These are phyloP conservation scores for Andrena fulva DNA, from an alignment of 2,888 invertebrate species.

Conservation along the genomic window DNA sequence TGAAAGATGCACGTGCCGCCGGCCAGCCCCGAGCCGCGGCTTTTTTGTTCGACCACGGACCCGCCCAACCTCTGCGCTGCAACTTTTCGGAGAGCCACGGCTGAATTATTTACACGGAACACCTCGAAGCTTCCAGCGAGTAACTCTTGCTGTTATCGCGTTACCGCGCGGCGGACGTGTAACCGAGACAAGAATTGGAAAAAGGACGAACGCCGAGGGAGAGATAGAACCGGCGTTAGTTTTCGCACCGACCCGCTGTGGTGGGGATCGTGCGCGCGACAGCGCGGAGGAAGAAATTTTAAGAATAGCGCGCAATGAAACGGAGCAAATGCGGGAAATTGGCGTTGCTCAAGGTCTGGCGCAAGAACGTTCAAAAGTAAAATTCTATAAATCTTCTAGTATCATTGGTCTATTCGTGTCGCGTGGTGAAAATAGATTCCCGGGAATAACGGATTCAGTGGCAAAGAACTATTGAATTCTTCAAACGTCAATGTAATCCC, in stretches of 20 bases:
- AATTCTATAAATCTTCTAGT: too few relatives aligned
- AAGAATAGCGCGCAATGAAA: not conserved
- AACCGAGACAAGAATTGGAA: slow-evolving; percentile 39
- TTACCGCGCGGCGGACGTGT: slow-evolving; percentile 53
- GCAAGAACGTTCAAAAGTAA: not conserved
- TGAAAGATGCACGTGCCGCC: slow-evolving; percentile 22
- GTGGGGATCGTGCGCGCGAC: not conserved
- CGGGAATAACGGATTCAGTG: too few relatives aligned
- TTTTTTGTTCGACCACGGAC: slow-evolving; percentile 12
- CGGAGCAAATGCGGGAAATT: not conserved
- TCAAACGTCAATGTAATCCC: too few relatives aligned
- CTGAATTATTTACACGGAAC: slow-evolving; percentile 78
- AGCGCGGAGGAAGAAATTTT: not conserved
- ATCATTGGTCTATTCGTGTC: not conserved
- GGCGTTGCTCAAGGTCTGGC: not conserved
- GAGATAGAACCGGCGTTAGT: slow-evolving; percentile 15
- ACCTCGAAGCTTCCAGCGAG: slow-evolving; percentile 73
- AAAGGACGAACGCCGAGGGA: slow-evolving; percentile 5
- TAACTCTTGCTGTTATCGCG: slow-evolving; percentile 71
- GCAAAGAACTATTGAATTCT: too few relatives aligned
- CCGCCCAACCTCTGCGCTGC: slow-evolving; percentile 32
- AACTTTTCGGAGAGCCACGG: slow-evolving; percentile 62
- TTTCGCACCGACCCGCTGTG: not conserved
- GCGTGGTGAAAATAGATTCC: not conserved
- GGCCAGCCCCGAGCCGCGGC: not conserved